Evolutionary conservation across 2,113 vertebrate genomes (phyloP).

Genomic region (Cepphus grylle): DNA sequence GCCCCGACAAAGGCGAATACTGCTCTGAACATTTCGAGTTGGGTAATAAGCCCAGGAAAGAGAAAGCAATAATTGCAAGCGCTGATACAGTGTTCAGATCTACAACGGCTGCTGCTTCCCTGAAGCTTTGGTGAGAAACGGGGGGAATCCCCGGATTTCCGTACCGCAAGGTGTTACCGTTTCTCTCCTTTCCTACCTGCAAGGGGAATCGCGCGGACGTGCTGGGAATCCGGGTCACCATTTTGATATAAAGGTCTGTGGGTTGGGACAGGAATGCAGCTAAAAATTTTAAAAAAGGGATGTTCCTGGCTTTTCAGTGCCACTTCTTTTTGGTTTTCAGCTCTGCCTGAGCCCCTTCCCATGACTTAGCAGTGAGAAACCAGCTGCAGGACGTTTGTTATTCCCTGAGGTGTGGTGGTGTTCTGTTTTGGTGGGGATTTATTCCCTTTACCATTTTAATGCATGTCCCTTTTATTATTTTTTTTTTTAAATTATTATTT

Average conservation of each 20-base stretch:
- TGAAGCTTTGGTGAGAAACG: background rate
- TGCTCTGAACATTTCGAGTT: too few relatives aligned
- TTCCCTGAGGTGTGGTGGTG: too few relatives aligned
- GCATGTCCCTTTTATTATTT: too few relatives aligned
- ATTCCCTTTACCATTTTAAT: background rate
- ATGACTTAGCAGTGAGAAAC: fast-evolving
- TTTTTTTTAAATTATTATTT: background rate
- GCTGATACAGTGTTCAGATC: fast-evolving
- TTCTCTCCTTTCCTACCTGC: background rate
- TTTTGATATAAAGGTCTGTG: background rate
- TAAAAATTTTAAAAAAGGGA: background rate
- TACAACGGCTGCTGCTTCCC: background rate
- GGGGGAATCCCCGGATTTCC: background rate
- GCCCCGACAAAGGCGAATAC: fast-evolving
- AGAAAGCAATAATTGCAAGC: background rate
- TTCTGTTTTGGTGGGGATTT: background rate
- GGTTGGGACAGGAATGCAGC: background rate
- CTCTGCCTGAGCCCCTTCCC: background rate
- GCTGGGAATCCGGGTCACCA: background rate
- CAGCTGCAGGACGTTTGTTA: background rate
- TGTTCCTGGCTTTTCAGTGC: background rate
- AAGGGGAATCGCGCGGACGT: background rate
- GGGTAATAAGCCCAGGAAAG: background rate
- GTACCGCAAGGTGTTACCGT: background rate
- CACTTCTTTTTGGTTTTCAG: background rate